A percentile compares a stretch with the other conserved stretches of the same genome.
phyloP scores from a whole-genome alignment of 1,140 invertebrate genomes.

The Penaeus vannamei region DNA sequence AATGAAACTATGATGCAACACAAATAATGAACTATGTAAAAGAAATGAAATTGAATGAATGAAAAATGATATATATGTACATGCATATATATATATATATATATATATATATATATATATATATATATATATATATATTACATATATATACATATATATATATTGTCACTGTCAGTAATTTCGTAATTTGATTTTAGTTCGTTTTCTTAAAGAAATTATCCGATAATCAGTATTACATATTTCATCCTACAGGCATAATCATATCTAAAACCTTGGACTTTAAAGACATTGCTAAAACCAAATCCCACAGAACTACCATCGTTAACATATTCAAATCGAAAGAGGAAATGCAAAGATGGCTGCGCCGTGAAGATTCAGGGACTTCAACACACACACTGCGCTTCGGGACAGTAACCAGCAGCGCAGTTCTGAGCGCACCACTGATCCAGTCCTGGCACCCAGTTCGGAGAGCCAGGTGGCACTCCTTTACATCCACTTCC shows the following conservation, averaged over 20 bases:
- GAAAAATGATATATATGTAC: neutral
- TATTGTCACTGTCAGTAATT: too few relatives aligned
- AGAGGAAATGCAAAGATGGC: neutral
- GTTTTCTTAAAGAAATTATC: too few relatives aligned
- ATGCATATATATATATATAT: conserved; percentile 16
- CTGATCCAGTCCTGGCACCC: conserved; percentile 6
- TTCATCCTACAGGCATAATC: too few relatives aligned
- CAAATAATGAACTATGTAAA: too few relatives aligned
- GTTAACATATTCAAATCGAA: neutral
- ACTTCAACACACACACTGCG: neutral
- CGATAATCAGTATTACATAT: too few relatives aligned
- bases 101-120: conserved; percentile 6
- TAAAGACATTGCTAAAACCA: too few relatives aligned
- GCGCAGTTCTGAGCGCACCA: neutral
- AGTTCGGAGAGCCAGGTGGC: neutral
- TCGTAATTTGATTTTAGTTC: neutral
- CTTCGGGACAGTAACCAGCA: neutral
- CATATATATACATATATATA: too few relatives aligned
- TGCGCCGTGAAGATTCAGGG: neutral
- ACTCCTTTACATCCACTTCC: neutral
- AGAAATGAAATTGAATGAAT: too few relatives aligned
- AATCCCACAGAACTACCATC: too few relatives aligned
- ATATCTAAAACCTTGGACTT: too few relatives aligned
- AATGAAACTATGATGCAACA: too few relatives aligned
- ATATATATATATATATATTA: neutral